Evolutionary conservation across 1,140 invertebrate genomes (phyloP).

Genomic region (Orchesella cincta): DNA sequence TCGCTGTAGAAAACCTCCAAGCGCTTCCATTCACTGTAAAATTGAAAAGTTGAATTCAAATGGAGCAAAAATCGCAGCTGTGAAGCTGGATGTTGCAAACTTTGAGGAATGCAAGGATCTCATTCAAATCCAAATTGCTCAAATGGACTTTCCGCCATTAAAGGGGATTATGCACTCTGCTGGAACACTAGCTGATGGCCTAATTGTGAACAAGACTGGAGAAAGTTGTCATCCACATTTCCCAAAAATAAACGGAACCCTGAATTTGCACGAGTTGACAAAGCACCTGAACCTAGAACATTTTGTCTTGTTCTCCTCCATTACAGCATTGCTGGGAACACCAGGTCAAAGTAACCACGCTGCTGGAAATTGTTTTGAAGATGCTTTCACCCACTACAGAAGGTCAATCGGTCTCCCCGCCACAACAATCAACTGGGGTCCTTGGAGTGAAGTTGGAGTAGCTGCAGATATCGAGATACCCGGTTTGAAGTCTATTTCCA

Average conservation of each 20-base stretch:
- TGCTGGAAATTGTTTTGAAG: background rate
- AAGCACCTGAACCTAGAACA: background rate
- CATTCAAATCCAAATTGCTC: background rate
- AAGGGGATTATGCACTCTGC: conserved; percentile 1
- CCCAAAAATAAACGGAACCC: background rate
- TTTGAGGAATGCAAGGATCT: background rate
- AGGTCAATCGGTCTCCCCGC: background rate
- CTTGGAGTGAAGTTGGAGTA: background rate
- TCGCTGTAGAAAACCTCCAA: background rate
- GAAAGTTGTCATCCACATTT: background rate
- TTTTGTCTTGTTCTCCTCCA: conserved; percentile 18
- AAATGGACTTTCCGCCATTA: background rate
- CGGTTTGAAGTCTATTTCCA: background rate
- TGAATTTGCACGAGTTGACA: conserved; percentile 6
- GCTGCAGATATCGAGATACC: background rate
- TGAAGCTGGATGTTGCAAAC: background rate
- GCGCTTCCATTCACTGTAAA: too few species aligned
- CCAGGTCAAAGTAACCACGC: conserved; percentile 7
- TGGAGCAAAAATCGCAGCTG: background rate
- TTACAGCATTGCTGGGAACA: background rate
- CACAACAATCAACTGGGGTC: conserved; percentile 12
- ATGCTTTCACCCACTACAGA: background rate
- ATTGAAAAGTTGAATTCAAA: too few species aligned
- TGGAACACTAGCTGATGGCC: background rate
- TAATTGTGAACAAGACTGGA: background rate